Evolutionary conservation across 1,140 invertebrate genomes (phyloP), one percentile per base, ranked within the genome.

Genomic region (Olivierus martensii): DNA sequence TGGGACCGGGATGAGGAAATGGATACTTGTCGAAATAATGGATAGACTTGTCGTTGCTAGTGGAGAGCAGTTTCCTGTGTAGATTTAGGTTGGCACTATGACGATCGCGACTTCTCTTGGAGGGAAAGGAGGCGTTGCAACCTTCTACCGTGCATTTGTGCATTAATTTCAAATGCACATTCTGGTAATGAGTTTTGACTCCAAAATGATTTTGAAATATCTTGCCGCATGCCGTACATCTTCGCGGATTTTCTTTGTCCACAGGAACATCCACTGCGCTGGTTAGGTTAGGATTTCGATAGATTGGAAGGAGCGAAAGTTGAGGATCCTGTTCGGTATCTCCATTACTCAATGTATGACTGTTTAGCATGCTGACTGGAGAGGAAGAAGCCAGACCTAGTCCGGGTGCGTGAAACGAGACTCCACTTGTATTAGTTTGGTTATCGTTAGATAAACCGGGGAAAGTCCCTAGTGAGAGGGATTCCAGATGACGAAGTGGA

Each of bases 81-180:
- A 96, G 74, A 63, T 90, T 94, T 35, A 87, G 71, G 65, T 97
- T 96, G 1, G 87, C 80, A 61, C 87, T 90, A 67, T 97, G 92
- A 3, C 91, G 74, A 65, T 97, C 91, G 52, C 91, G 78, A 57
- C 85, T 91, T 46, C 89, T 72, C 66, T 91, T 95, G 1, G 90
- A 94, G n/a, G 88, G 87, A 65, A 96, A 97, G 0, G 87, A 83
- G 0, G 90, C 90, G 67, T 88, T 89, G 66, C 92, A 96, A n/a
- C 92, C 91, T 55, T 93, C 88, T 3, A 95, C 83, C 56, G 82
- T 90, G 71, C 93, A 97, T 63, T 87, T 88, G 69, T 96, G 91
- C 82, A 94, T 92, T 52, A 95, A 69, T 69, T 95, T 95, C 41
- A 95, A 77, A 72, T 96, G 93, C 0, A 91, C 86, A 68, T 89